These are phyloP conservation scores for Laterallus jamaicensis DNA, from an alignment of 2,113 vertebrate species.

Conservation along the genomic window DNA sequence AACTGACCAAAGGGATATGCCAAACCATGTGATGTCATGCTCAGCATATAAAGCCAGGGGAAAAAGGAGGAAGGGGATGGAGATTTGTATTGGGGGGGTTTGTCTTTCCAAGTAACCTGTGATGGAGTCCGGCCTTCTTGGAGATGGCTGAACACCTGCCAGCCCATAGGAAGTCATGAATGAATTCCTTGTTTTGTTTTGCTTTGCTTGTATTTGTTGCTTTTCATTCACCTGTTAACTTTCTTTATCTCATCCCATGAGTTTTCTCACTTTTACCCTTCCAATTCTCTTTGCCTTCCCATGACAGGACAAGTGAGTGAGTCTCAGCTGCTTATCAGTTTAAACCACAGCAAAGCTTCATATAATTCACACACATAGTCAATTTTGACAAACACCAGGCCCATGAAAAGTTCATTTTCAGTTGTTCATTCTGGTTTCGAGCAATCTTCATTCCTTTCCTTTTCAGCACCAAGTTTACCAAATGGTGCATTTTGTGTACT, in stretches of 20 bases:
- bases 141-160: neutral
- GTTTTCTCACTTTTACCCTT: neutral
- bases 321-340: neutral
- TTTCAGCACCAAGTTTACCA: neutral
- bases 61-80: too few relatives aligned
- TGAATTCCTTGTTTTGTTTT: neutral
- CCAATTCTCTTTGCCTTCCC: neutral
- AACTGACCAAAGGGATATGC: neutral
- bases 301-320: rapidly evolving
- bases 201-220: rapidly evolving
- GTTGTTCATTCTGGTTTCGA: neutral
- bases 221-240: neutral
- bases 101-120: neutral
- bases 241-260: neutral
- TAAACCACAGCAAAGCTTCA: neutral
- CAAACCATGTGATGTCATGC: too few relatives aligned
- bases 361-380: neutral
- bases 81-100: rapidly evolving
- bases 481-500: neutral
- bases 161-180: neutral
- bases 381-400: neutral
- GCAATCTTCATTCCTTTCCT: neutral
- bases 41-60: too few relatives aligned
- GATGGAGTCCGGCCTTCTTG: neutral
- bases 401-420: neutral